Evolutionary conservation across 2,888 invertebrate genomes (phyloP).

Genomic region (Ashinkailepas kermadecensis): DNA sequence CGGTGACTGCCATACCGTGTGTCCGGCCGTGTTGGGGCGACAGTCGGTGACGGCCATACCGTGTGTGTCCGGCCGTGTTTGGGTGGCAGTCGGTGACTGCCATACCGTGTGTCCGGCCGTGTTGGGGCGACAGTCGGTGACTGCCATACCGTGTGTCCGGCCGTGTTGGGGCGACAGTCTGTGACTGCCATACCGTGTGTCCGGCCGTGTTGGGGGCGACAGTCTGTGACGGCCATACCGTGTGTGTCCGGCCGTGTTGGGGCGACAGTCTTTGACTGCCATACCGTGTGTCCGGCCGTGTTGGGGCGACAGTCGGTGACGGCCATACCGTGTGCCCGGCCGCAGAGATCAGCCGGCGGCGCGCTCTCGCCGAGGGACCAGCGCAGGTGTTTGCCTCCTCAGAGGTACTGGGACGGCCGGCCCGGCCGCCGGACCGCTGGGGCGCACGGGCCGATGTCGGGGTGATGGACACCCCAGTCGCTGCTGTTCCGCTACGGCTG

Average conservation of each 20-base stretch:
- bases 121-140: background rate
- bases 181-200: background rate
- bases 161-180: background rate
- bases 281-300: background rate
- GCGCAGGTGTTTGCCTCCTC: background rate
- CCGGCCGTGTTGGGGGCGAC: background rate
- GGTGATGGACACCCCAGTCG: background rate
- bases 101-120: background rate
- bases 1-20: background rate
- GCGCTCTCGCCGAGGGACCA: background rate
- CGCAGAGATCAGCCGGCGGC: background rate
- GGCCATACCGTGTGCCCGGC: background rate
- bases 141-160: background rate
- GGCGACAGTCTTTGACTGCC: background rate
- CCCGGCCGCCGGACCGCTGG: background rate
- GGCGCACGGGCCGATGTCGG: background rate
- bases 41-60: background rate
- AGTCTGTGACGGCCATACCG: background rate
- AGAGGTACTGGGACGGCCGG: background rate
- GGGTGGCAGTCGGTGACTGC: no score
- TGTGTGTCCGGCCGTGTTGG: background rate
- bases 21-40: background rate
- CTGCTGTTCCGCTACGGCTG: background rate
- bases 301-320: background rate
- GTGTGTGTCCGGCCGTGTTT: background rate